Evolutionary conservation across 2,797 vertebrate genomes (phyloP).

Genomic region (Sebastes minor): DNA sequence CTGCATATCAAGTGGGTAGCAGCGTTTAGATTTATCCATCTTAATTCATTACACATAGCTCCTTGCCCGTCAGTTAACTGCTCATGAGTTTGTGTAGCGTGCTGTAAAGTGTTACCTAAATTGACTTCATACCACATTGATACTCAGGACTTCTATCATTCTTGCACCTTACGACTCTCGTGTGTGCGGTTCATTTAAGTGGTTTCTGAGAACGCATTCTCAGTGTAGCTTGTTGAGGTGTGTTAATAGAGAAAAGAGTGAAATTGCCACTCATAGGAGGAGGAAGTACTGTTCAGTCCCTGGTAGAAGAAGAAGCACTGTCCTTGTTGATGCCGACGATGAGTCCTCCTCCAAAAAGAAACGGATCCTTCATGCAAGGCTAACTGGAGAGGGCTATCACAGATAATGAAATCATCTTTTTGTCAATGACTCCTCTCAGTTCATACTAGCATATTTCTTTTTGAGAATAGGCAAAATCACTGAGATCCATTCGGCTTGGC

Average conservation of each 20-base stretch:
- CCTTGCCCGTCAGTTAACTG: background rate
- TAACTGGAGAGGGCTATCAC: constrained; percentile 14
- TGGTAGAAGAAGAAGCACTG: background rate
- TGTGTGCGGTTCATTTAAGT: background rate
- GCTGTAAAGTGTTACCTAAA: background rate
- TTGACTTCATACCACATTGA: background rate
- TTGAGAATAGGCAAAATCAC: constrained; percentile 3
- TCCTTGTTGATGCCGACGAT: constrained; percentile 20
- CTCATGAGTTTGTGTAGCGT: background rate
- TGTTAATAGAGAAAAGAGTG: background rate
- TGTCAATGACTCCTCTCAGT: constrained; percentile 28
- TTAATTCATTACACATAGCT: constrained; percentile 24
- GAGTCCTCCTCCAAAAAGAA: constrained; percentile 6
- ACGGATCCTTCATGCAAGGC: constrained; percentile 13
- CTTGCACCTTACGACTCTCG: background rate
- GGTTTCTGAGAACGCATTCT: background rate
- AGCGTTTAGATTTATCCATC: constrained; percentile 17
- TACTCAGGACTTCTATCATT: background rate
- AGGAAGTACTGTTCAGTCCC: constrained; percentile 11
- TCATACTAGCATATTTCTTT: background rate
- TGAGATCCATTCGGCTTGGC: background rate
- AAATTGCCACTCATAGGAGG: background rate
- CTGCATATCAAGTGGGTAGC: constrained; percentile 23
- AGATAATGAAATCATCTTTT: constrained; percentile 16
- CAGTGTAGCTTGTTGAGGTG: background rate